phyloP scores from a whole-genome alignment of 1,140 invertebrate genomes.

The Micrasema longulum region DNA sequence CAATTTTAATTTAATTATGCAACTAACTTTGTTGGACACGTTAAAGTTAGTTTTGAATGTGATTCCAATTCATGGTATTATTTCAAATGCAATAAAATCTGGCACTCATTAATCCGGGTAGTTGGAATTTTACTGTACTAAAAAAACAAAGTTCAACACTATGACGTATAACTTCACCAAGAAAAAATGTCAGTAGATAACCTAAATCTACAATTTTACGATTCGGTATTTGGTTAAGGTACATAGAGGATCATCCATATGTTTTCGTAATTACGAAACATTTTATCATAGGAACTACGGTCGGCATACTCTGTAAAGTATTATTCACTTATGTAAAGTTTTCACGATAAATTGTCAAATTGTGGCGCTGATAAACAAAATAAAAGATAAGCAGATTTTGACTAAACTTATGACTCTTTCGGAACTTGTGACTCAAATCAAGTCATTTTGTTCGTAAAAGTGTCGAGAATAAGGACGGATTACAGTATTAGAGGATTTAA shows the following conservation, averaged over 20 bases:
- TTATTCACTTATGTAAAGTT: not conserved
- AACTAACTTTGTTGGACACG: too few species aligned
- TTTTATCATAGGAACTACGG: not conserved
- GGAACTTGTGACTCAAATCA: constrained; percentile 28
- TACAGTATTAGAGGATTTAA: constrained; percentile 25
- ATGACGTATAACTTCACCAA: too few species aligned
- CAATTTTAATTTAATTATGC: too few species aligned
- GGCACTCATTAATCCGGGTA: too few species aligned
- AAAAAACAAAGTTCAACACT: too few species aligned
- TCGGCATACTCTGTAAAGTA: not conserved
- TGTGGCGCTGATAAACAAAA: constrained; percentile 8
- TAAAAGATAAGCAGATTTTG: constrained; percentile 23
- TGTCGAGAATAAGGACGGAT: constrained; percentile 23
- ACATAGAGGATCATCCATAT: not conserved
- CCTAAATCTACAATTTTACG: too few species aligned
- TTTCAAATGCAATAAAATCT: too few species aligned
- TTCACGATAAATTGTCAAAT: not conserved
- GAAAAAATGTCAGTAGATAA: too few species aligned
- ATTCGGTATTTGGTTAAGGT: too few species aligned
- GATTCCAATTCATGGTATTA: too few species aligned
- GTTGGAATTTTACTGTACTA: too few species aligned
- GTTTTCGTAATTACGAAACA: constrained; percentile 6
- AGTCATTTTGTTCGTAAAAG: constrained; percentile 27
- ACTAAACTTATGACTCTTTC: constrained; percentile 31
- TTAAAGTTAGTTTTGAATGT: too few species aligned